A percentile compares a stretch with the other conserved stretches of the same genome.
phyloP scores from a whole-genome alignment of 2,113 vertebrate genomes.

The Psilopogon haemacephalus region DNA sequence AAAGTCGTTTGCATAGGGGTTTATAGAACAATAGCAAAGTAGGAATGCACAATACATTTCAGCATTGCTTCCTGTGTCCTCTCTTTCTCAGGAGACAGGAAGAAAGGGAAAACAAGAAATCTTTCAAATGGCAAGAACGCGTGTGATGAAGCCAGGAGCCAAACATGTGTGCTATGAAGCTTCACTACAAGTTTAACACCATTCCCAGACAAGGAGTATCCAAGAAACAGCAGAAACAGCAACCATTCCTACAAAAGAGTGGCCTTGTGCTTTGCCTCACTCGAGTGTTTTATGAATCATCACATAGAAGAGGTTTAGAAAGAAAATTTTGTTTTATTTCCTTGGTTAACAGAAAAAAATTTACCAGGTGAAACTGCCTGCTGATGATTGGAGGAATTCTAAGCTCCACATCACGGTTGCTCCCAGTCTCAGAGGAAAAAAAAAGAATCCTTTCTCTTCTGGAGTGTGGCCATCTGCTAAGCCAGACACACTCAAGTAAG shows the following conservation, averaged over 20 bases:
- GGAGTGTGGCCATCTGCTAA: neutral
- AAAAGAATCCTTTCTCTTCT: neutral
- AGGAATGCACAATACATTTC: neutral
- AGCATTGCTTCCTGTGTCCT: neutral
- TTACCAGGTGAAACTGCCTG: neutral
- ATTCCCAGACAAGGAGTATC: neutral
- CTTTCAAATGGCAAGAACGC: neutral
- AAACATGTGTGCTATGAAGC: neutral
- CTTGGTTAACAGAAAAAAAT: neutral
- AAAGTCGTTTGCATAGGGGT: neutral
- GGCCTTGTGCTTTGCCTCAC: neutral
- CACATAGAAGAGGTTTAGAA: neutral
- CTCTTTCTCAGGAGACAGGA: neutral
- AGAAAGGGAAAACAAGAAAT: neutral
- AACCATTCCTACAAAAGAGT: neutral
- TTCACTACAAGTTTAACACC: neutral
- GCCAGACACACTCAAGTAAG: neutral
- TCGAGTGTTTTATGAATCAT: neutral
- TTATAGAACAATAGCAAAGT: neutral
- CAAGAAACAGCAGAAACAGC: neutral
- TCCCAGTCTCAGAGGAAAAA: neutral
- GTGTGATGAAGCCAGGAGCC: neutral
- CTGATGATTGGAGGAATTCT: neutral
- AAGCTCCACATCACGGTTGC: fast-evolving
- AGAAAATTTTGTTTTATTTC: neutral